phyloP scores from a whole-genome alignment of 1,140 invertebrate genomes.

The Ectropis grisescens region DNA sequence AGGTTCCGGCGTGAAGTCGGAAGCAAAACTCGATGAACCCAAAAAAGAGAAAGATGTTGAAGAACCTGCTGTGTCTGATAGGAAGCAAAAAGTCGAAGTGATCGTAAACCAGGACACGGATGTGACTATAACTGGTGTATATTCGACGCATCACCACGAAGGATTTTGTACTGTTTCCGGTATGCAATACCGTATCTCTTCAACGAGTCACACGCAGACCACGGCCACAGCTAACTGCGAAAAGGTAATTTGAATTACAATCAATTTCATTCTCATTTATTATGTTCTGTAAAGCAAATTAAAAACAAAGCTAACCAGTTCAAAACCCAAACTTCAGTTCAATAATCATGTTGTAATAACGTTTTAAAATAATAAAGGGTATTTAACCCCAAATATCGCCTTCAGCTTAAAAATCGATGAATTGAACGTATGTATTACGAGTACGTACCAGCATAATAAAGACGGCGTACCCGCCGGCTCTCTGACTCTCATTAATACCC shows the following conservation, averaged over 20 bases:
- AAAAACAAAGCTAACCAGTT: too few species aligned
- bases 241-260: slow-evolving; percentile 57
- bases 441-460: slow-evolving; percentile 34
- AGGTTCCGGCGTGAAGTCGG: slow-evolving; percentile 61
- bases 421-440: slow-evolving; percentile 16
- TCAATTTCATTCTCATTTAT: slow-evolving; percentile 5
- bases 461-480: slow-evolving; percentile 23
- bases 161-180: slow-evolving; percentile 85
- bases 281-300: too few species aligned
- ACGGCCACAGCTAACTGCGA: slow-evolving; percentile 81
- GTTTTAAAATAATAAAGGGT: too few species aligned
- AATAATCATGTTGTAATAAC: too few species aligned
- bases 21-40: slow-evolving; percentile 70
- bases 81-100: slow-evolving; percentile 75
- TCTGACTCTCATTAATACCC: slow-evolving; percentile 51
- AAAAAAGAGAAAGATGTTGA: slow-evolving; percentile 67
- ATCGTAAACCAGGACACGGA: slow-evolving; percentile 88
- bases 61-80: slow-evolving; percentile 66
- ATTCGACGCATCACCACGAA: slow-evolving; percentile 82
- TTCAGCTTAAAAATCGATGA: too few species aligned
- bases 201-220: slow-evolving; percentile 83
- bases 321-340: too few species aligned
- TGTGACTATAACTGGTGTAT: slow-evolving; percentile 86
- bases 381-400: too few species aligned
- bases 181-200: slow-evolving; percentile 85